These are phyloP conservation scores for Austrofundulus limnaeus DNA, from an alignment of 2,113 vertebrate species.

Conservation along the genomic window DNA sequence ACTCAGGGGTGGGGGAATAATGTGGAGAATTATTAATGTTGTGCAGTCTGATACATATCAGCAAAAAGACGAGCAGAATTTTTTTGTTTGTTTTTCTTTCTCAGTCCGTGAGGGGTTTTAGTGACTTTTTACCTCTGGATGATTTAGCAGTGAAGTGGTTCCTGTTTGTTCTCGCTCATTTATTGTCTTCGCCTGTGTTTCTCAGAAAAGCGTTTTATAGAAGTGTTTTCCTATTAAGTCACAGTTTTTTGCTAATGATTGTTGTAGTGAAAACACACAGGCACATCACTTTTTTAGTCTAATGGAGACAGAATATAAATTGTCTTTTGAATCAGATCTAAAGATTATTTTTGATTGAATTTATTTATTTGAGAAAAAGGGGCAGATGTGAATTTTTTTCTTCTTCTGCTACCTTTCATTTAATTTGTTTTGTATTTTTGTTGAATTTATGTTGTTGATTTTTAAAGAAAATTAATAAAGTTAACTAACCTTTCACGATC, in stretches of 20 bases:
- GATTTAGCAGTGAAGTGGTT: not conserved
- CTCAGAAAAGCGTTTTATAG: slow-evolving; percentile 9
- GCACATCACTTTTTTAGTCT: not conserved
- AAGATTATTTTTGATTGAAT: not conserved
- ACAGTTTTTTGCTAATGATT: not conserved
- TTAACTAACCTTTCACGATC: no score
- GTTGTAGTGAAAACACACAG: not conserved
- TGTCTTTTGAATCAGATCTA: not conserved
- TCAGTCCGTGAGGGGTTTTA: not conserved
- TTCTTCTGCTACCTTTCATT: no score
- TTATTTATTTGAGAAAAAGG: no score
- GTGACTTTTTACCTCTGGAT: not conserved
- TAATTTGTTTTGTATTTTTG: no score
- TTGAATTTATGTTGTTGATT: no score
- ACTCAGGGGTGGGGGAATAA: no score
- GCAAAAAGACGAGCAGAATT: not conserved
- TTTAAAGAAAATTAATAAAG: no score
- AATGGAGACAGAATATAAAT: slow-evolving; percentile 6
- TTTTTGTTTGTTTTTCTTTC: not conserved
- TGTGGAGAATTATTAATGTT: not conserved
- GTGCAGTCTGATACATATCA: slow-evolving; percentile 2
- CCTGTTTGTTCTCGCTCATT: not conserved
- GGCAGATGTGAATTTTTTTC: no score
- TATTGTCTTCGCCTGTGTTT: not conserved
- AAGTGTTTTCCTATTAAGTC: not conserved